phyloP scores from a whole-genome alignment of 1,140 invertebrate species.

The Euschistus heros region DNA sequence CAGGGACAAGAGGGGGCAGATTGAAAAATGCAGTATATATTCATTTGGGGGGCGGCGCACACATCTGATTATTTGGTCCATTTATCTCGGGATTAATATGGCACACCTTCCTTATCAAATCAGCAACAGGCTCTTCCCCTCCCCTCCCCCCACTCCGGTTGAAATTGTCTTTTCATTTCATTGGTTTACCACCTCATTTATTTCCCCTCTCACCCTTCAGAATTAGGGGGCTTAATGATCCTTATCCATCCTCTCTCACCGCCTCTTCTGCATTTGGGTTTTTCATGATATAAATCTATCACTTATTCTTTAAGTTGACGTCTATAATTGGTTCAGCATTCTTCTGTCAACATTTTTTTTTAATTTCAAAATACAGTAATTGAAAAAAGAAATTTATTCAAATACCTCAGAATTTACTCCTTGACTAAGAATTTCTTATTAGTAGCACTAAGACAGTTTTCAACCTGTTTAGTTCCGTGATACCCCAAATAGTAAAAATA shows the following conservation, averaged over 20 bases:
- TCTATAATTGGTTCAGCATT: too few species aligned
- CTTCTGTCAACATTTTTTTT: too few species aligned
- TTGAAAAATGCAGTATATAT: constrained; percentile 25
- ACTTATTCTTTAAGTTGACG: too few species aligned
- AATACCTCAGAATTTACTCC: too few species aligned
- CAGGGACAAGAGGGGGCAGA: neutral
- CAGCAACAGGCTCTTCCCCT: neutral
- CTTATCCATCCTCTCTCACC: neutral
- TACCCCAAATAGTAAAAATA: too few species aligned
- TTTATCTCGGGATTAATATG: neutral
- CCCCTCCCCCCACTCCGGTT: too few species aligned
- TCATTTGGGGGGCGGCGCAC: constrained; percentile 14
- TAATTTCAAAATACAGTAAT: too few species aligned
- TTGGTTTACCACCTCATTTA: constrained; percentile 20
- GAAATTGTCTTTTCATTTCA: constrained; percentile 17
- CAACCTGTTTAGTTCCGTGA: too few species aligned
- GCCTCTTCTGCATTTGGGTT: neutral
- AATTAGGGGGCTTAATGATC: neutral
- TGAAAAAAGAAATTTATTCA: too few species aligned
- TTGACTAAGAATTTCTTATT: too few species aligned
- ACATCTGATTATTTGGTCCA: constrained; percentile 18
- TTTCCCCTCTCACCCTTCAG: neutral
- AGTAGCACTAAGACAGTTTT: too few species aligned
- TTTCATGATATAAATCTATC: too few species aligned
- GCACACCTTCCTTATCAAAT: constrained; percentile 15